A percentile compares a stretch with the other conserved stretches of the same genome.
phyloP scores from a whole-genome alignment of 2,888 invertebrate species.

The Oligia strigilis region DNA sequence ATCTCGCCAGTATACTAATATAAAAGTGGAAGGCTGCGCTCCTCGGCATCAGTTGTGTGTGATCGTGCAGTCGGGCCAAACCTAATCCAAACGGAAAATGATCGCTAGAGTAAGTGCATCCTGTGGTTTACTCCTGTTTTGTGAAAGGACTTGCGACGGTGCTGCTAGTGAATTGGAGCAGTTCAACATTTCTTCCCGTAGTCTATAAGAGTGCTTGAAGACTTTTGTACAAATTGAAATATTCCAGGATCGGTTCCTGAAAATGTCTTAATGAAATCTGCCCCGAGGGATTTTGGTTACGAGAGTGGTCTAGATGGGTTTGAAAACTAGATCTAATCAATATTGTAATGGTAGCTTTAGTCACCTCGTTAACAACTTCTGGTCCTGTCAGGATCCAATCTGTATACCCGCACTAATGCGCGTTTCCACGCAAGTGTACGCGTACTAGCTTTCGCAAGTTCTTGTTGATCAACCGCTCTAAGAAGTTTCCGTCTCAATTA shows the following conservation, averaged over 20 bases:
- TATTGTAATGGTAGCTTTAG: neutral
- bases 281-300: slow-evolving; percentile 1
- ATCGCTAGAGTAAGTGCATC: slow-evolving; percentile 88
- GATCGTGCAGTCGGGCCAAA: slow-evolving; percentile 88
- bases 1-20: slow-evolving; percentile 87
- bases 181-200: slow-evolving; percentile 18
- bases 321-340: neutral
- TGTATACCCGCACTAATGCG: neutral
- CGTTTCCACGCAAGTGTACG: slow-evolving; percentile 37
- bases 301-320: neutral
- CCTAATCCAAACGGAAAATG: slow-evolving; percentile 88
- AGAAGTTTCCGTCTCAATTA: slow-evolving; percentile 54
- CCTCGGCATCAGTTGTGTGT: slow-evolving; percentile 89
- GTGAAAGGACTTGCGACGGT: slow-evolving; percentile 80
- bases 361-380: neutral
- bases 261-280: neutral
- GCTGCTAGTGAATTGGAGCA: slow-evolving; percentile 42
- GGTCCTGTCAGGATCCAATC: slow-evolving; percentile 31
- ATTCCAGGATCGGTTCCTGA: slow-evolving; percentile 28
- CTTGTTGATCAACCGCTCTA: slow-evolving; percentile 47
- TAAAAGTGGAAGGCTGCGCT: slow-evolving; percentile 84
- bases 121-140: slow-evolving; percentile 72
- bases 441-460: slow-evolving; percentile 52
- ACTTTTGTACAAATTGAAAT: neutral
- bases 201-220: slow-evolving; percentile 11